Conservation (phyloP, 2,113 vertebrate species). For the Climacteris rufus region DNA sequence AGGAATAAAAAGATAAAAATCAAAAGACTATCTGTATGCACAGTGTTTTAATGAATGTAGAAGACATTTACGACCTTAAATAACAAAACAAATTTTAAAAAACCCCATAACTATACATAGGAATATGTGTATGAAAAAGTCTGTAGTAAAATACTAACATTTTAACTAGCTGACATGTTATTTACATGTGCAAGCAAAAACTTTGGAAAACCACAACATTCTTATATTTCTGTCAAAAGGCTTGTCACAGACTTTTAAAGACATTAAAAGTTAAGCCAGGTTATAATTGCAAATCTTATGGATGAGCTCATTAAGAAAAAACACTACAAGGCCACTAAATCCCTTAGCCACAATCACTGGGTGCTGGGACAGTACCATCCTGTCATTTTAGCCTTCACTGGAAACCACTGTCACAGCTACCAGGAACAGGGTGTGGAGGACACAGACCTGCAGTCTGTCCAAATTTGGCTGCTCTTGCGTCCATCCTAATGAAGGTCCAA, state of each 20-base stretch:
- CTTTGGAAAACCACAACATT: background rate
- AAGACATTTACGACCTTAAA: background rate
- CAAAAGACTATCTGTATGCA: background rate
- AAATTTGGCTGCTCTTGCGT: background rate
- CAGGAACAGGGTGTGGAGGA: background rate
- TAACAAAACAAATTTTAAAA: background rate
- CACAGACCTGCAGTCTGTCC: background rate
- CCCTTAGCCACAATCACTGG: background rate
- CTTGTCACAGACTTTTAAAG: background rate
- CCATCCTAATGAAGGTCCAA: background rate
- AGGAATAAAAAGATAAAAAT: background rate
- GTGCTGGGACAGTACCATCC: background rate
- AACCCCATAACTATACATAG: background rate
- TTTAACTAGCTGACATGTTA: background rate
- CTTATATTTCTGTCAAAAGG: background rate
- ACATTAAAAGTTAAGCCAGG: background rate
- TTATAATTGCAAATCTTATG: background rate
- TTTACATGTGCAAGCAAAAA: background rate
- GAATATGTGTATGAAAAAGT: background rate
- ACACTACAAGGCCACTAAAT: background rate
- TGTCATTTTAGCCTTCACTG: background rate
- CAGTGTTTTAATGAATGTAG: background rate
- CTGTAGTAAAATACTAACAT: background rate
- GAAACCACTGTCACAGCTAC: background rate
- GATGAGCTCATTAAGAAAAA: background rate